Evolutionary conservation across 35 echinoderm and acorn worm species (phyloP).

Genomic region (Stichopus chloronotus): DNA sequence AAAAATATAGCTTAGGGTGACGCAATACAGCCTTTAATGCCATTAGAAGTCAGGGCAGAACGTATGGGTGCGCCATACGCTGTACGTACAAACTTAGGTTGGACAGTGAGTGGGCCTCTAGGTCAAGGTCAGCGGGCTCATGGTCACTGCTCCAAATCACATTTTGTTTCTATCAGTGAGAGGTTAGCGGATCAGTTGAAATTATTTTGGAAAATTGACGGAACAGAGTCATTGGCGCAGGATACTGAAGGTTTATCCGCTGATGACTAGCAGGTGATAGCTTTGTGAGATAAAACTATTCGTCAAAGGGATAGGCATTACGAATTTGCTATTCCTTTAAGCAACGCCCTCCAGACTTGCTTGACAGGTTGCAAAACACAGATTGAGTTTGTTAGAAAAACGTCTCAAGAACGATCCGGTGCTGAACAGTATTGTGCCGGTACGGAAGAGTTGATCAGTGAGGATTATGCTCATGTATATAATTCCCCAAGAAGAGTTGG

Average conservation of each 20-base stretch:
- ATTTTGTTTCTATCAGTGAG: conserved; percentile 22
- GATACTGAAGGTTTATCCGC: conserved; percentile 28
- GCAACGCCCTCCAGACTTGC: neutral
- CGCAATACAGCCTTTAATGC: too few species aligned
- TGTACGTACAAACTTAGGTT: conserved; percentile 52
- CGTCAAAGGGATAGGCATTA: conserved; percentile 61
- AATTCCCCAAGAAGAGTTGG: neutral
- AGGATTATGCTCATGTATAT: conserved; percentile 20
- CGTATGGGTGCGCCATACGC: conserved; percentile 55
- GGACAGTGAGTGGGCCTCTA: conserved; percentile 73
- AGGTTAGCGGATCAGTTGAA: neutral
- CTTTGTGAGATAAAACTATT: conserved; percentile 42
- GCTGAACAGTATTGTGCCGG: conserved; percentile 25
- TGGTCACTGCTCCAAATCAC: neutral
- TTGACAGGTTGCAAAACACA: conserved; percentile 65
- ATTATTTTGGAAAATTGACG: conserved; percentile 45
- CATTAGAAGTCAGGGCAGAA: conserved; percentile 54
- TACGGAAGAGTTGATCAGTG: conserved; percentile 22
- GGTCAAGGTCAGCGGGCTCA: neutral
- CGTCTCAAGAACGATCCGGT: conserved; percentile 54
- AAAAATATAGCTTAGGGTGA: too few species aligned
- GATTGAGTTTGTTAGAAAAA: conserved; percentile 46
- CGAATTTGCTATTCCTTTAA: conserved; percentile 71
- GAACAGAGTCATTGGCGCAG: conserved; percentile 27
- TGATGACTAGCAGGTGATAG: conserved; percentile 1